Evolutionary conservation across 2,113 vertebrate genomes (phyloP), one percentile per base, ranked within the genome.

Genomic region (Tragelaphus buxtoni): DNA sequence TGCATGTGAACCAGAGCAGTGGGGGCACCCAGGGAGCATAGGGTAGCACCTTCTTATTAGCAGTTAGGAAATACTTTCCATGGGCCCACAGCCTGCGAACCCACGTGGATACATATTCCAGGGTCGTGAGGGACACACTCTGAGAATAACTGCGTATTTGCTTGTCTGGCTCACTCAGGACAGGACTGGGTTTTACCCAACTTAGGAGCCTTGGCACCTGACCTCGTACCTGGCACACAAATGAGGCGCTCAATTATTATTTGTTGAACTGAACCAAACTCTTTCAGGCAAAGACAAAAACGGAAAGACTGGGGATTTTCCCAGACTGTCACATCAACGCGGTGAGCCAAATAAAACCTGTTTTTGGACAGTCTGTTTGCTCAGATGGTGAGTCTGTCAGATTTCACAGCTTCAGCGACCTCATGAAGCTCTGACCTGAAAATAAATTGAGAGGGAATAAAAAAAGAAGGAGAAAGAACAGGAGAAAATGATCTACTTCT

Each of bases 351-450:
- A 53, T 6, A 86, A 91, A 95, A 39, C 90, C 94, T 2, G 72
- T 4, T 86, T 88, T 92, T 42, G 74, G 97, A 90, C 88, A 58
- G 95, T 80, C 85, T 92, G 90, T 76, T 47, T 20, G 60, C 80
- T 96, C 96, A 91, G 95, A 97, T 77, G 88, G 94, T 0, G 9
- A 65, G 96, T 90, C 96, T 97, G 95, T 84, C 90, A 63, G 95
- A 45, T 88, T 94, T 94, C 95, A 94, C 96, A 90, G 95, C 95
- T 74, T 63, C 35, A 0, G 56, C 80, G 86, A 96, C 97, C 98
- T 97, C 88, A 4, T 35, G 60, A 91, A 60, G 91, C 97, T 91
- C 97, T 89, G 95, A 90, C 87, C 96, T 69, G 88, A 91, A 95
- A 96, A 85, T 90, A 96, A 95, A 97, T 51, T 28, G 80, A 53